These are phyloP conservation scores for Machimus rusticus DNA, from an alignment of 2,888 invertebrate species.

Conservation along the genomic window DNA sequence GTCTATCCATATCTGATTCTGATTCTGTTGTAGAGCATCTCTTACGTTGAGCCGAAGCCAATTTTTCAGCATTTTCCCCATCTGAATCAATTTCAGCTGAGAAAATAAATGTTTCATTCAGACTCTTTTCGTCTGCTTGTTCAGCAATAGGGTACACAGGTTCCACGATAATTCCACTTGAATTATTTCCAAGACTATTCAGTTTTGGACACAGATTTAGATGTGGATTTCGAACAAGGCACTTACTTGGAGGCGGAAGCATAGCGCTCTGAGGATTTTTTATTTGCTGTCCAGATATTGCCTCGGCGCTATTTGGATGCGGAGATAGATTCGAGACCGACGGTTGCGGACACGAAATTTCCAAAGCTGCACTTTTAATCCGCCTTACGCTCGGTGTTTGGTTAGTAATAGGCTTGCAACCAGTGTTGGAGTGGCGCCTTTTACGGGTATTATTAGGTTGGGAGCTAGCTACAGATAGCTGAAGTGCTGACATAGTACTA, in stretches of 20 bases:
- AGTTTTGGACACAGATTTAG: slow-evolving; percentile 71
- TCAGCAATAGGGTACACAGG: slow-evolving; percentile 86
- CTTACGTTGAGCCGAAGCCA: slow-evolving; percentile 45
- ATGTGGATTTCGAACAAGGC: slow-evolving; percentile 74
- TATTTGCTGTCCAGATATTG: slow-evolving; percentile 72
- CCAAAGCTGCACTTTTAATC: slow-evolving; percentile 75
- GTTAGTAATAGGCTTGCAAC: slow-evolving; percentile 61
- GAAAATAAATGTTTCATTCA: slow-evolving; percentile 54
- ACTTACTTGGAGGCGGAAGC: slow-evolving; percentile 75
- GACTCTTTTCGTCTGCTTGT: slow-evolving; percentile 76
- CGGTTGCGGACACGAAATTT: slow-evolving; percentile 74
- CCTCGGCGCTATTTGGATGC: slow-evolving; percentile 82
- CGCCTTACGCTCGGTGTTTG: slow-evolving; percentile 65
- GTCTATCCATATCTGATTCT: slow-evolving; percentile 52
- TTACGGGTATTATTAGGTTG: slow-evolving; percentile 49
- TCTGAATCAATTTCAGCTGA: slow-evolving; percentile 56
- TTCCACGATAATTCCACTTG: slow-evolving; percentile 60
- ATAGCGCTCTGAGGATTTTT: slow-evolving; percentile 71
- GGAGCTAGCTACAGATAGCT: slow-evolving; percentile 63
- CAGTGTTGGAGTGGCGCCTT: slow-evolving; percentile 64
- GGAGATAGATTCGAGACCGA: slow-evolving; percentile 77
- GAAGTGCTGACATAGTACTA: slow-evolving; percentile 71
- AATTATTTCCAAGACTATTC: slow-evolving; percentile 52
- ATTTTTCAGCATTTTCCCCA: slow-evolving; percentile 61
- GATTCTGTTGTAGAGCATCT: slow-evolving; percentile 51